Evolutionary conservation across 2,888 invertebrate genomes (phyloP), one percentile per base, ranked within the genome.

Genomic region (Dynastes hyllus): DNA sequence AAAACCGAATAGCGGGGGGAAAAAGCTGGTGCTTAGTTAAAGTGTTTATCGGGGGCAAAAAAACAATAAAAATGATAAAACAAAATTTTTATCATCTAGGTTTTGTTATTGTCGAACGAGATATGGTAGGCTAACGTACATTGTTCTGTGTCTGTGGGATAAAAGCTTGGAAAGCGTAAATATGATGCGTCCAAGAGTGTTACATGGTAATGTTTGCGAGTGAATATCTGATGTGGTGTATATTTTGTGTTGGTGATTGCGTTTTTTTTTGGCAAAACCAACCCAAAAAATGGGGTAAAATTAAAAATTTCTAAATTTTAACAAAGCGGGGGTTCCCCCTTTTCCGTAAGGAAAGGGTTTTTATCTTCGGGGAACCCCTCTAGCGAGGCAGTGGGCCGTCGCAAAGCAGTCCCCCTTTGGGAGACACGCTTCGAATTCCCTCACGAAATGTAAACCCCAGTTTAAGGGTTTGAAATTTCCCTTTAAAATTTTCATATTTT

Each of bases 21-120:
- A 58, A 58, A 58, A 58, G 22, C 40, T 5, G 13, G 55, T 58
- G 22, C 16, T n/a, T 22, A 58, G n/a, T 16, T 58, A 27, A 16
- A n/a, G 66, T 8, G 66, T 16, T 50, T 67, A 67, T 67, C 66
- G 66, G 16, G 66, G 13, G 45, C 6, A 45, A 58, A 67, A 67
- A 67, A 45, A 66, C 66, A 66, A 67, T 67, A 67, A 45, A 67
- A 67, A 67, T 67, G 40, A 67, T 67, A 45, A 67, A 67, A n/a
- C n/a, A n/a, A n/a, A n/a, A n/a, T n/a, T n/a, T 67, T 45, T 67
- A 40, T 67, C 45, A 67, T 45, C 45, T 66, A n/a, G n/a, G 29
- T 40, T 66, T 45, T 67, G 22, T 16, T 45, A 13, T 29, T 29
- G 29, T 37, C 45, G 40, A 8, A 16, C 45, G 45, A 22, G 66